Conservation (phyloP, 2,888 invertebrate species). For the Calliopum simillimum region DNA sequence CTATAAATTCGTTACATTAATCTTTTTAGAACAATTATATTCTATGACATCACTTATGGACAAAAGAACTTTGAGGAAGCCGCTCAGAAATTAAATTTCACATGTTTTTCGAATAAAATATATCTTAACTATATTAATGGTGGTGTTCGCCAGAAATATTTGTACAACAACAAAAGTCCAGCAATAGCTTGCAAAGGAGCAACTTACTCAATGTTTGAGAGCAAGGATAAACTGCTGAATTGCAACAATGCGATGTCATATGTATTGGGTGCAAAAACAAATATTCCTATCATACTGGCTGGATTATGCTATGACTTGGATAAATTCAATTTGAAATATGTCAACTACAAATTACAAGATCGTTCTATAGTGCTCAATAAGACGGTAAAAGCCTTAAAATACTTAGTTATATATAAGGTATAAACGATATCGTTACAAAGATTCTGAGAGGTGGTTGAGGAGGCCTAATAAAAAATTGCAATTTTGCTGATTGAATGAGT, state of each 20-base stretch:
- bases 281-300: slow-evolving; percentile 15
- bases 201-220: slow-evolving; percentile 9
- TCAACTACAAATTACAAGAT: slow-evolving; percentile 10
- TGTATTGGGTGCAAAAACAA: slow-evolving; percentile 5
- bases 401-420: too few species aligned
- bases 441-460: too few species aligned
- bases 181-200: background rate
- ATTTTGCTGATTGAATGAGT: too few species aligned
- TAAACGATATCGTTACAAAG: too few species aligned
- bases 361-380: background rate
- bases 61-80: too few species aligned
- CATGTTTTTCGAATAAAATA: background rate
- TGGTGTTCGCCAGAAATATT: background rate
- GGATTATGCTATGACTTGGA: slow-evolving; percentile 24
- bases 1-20: too few species aligned
- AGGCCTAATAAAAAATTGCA: too few species aligned
- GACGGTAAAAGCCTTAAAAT: background rate
- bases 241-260: slow-evolving; percentile 7
- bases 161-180: background rate
- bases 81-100: background rate
- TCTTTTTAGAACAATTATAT: too few species aligned
- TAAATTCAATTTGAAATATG: background rate
- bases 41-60: too few species aligned
- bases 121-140: background rate
- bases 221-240: background rate